A percentile compares a stretch with the other conserved stretches of the same genome.
phyloP scores from a whole-genome alignment of 2,113 vertebrate species.

The Hippocampus comes region DNA sequence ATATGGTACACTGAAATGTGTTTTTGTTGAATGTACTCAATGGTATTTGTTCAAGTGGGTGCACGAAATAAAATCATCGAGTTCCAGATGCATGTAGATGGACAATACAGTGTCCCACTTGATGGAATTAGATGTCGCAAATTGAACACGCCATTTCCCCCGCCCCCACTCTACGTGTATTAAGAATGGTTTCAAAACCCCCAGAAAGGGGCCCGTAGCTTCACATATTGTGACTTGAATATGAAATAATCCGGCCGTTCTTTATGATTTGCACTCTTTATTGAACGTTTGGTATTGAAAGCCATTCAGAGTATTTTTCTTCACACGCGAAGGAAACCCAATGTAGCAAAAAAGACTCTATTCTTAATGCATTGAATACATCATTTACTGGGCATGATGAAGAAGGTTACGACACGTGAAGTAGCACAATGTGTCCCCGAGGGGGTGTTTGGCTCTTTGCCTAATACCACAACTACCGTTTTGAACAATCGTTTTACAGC shows the following conservation, averaged over 20 bases:
- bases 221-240: neutral
- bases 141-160: too few species aligned
- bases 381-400: slow-evolving; percentile 8
- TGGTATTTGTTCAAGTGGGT: too few species aligned
- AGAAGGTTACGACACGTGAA: slow-evolving; percentile 12
- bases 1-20: too few species aligned
- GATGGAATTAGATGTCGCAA: too few species aligned
- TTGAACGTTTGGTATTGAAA: neutral
- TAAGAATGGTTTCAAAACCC: neutral
- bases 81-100: too few species aligned
- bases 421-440: slow-evolving; percentile 3
- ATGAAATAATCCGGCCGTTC: neutral
- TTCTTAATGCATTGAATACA: slow-evolving; percentile 4
- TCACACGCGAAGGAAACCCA: neutral
- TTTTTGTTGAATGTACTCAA: too few species aligned
- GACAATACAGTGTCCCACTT: too few species aligned
- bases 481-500: slow-evolving; percentile 25
- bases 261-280: neutral
- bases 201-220: neutral
- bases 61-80: too few species aligned
- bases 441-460: slow-evolving; percentile 18
- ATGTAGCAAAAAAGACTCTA: neutral
- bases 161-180: too few species aligned
- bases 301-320: neutral
- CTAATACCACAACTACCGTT: slow-evolving; percentile 17